These are phyloP conservation scores for Pyrrhosoma nymphula DNA, from an alignment of 2,888 invertebrate genomes.

Conservation along the genomic window DNA sequence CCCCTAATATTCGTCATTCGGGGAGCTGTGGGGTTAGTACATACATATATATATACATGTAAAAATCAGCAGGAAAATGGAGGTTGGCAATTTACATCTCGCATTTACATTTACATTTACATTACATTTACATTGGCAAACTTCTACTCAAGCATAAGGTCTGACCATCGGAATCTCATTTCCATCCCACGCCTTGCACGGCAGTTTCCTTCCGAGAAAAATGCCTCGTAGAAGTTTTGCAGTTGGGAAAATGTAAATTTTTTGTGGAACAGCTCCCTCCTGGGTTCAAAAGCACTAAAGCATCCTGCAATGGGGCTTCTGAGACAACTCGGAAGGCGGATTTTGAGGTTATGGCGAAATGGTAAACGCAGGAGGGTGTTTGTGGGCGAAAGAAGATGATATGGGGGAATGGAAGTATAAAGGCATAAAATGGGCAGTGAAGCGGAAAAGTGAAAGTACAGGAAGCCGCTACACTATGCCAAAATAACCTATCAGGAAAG, in stretches of 20 bases:
- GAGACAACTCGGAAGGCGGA: not conserved
- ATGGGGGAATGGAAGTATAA: not conserved
- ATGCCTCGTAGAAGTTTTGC: not conserved
- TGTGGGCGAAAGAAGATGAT: not conserved
- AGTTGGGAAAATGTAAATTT: not conserved
- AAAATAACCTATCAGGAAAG: not conserved
- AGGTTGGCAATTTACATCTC: too few relatives aligned
- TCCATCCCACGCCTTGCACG: not conserved
- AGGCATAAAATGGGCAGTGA: not conserved
- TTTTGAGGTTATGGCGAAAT: not conserved
- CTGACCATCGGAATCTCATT: not conserved
- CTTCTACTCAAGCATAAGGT: too few relatives aligned
- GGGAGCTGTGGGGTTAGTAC: too few relatives aligned
- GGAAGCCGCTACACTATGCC: not conserved
- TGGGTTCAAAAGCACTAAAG: not conserved
- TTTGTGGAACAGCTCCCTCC: not conserved
- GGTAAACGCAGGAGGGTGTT: not conserved
- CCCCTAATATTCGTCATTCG: too few relatives aligned
- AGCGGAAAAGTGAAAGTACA: not conserved
- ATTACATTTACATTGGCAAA: too few relatives aligned
- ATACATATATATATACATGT: too few relatives aligned
- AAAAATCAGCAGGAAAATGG: too few relatives aligned
- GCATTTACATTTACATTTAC: too few relatives aligned
- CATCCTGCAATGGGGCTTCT: not conserved
- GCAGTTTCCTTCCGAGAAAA: not conserved